Base-by-base conservation (phyloP, 2,113 vertebrate genomes). In the Regulus satrapa region DNA sequence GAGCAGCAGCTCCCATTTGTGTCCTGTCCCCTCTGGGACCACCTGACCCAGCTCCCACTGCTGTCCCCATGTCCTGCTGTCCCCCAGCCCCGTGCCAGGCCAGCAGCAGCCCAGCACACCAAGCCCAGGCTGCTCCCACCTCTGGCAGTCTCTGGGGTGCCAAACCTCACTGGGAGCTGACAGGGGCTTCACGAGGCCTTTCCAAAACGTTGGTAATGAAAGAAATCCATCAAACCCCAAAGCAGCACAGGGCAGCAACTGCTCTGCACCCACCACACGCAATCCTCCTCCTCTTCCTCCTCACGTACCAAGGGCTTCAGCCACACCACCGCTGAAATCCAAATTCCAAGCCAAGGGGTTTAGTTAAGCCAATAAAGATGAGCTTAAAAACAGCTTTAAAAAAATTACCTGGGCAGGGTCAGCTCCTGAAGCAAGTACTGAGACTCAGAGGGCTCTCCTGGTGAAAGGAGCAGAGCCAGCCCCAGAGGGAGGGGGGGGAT, bases 141-240 rank as follows among this genome's bases (percentile, higher is more conserved):
- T 25, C 1, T 0, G 21, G 23, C 10, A 1, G 5, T 4, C 29
- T 9, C 61, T 41, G 13, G 1, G 29, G 31, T 36, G 40, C 26
- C 66, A 56, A 24, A 24, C 9, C 31, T 25, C 73, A 4, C 4
- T 13, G 1, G 32, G 41, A 41, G 19, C 43, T 56, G 20, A 5
- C 23, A 6, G 40, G 8, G n/a, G 6, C 31, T 61, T 9, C 34
- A 17, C 1, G 0, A 19, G 19, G 18, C 38, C 36, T 71, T 49
- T 36, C 31, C 55, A 14, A 74, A 26, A 10, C 2, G 18, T 0
- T 12, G 28, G 2, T 3, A n/a, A 38, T 10, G 2, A 43, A 43
- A 18, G 2, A 67, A 40, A 73, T 2, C 10, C 18, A 3, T 9
- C 2, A 45, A 66, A 7, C 1, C 28, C 43, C 58, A 12, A 28